phyloP scores from a whole-genome alignment of 2,888 invertebrate genomes.

The Macrosiphum euphorbiae region DNA sequence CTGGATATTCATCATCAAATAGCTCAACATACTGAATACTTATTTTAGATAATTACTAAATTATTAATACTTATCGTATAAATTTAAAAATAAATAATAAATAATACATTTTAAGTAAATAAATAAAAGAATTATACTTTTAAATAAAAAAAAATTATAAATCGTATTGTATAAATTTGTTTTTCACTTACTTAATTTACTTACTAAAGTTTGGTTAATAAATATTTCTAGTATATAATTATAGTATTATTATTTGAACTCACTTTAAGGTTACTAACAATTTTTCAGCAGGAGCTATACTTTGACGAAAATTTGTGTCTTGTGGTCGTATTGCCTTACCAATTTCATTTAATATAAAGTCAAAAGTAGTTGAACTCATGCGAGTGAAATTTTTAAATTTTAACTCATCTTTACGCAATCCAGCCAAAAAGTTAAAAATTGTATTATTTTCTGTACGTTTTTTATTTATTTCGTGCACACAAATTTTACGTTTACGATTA shows the following conservation, averaged over 20 bases:
- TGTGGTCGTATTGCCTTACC: too few relatives aligned
- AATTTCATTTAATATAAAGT: too few relatives aligned
- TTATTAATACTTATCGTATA: constrained; percentile 26
- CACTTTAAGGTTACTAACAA: constrained; percentile 24
- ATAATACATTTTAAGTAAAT: constrained; percentile 23
- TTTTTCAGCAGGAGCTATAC: constrained; percentile 35
- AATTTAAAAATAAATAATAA: constrained; percentile 39
- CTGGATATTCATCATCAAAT: too few relatives aligned
- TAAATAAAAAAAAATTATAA: constrained; percentile 25
- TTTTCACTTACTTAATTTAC: constrained; percentile 8
- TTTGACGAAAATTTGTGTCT: constrained; percentile 35
- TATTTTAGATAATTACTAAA: constrained; percentile 36
- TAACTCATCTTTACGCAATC: too few relatives aligned
- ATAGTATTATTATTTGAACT: constrained; percentile 47
- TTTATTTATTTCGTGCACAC: too few relatives aligned
- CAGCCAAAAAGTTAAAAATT: too few relatives aligned
- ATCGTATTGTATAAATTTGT: constrained; percentile 31
- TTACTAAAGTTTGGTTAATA: constrained; percentile 45
- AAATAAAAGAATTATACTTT: constrained; percentile 24
- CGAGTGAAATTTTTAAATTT: too few relatives aligned
- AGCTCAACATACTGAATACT: constrained; percentile 45
- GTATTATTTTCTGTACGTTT: too few relatives aligned
- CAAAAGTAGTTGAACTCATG: too few relatives aligned
- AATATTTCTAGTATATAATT: constrained; percentile 51
- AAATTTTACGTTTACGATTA: too few relatives aligned